Base-by-base conservation (phyloP, 2,113 vertebrate species). In the Orycteropus afer region DNA sequence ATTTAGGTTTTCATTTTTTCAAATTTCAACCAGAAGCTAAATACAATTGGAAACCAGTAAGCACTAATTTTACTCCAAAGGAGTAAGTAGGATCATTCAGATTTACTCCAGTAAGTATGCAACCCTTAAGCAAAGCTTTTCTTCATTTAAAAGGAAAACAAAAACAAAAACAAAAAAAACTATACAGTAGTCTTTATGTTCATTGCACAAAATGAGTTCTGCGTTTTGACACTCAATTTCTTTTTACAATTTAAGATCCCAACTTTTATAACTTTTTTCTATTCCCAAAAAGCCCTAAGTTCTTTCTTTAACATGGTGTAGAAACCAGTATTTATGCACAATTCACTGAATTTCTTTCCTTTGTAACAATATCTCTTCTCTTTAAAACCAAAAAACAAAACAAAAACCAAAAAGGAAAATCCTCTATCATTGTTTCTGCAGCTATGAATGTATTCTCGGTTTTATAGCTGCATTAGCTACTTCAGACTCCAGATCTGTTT, bases 311-410 rank as follows among this genome's bases (percentile, higher is more conserved):
- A 96, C 93, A 97, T 97, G 97, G 98, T 98, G 98, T 99, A 99
- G 98, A 99, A 99, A 99, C 98, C 99, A 98, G 98, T 98, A 98
- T 99, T 98, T 99, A 98, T 98, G 98, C 98, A 98, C 98, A 98
- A 98, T 98, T 98, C 96, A 97, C 98, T 98, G 98, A 90, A 83
- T 83, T 96, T 86, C 67, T 76, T 90, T 90, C 73, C 63, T 95
- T 96, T 94, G 67, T 89, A 94, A 93, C 89, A 98, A 98, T 98
- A 97, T 97, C 97, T 98, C 97, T 97, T 97, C 96, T 98, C 97
- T 98, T 97, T 96, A 93, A 98, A 97, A 96, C 23, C 53, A 84
- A 91, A 86, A 96, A 94, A 77, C 32, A 96, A 98, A 98, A 98
- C 84, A 97, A 97, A 96, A 92, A 78, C n/a, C 57, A 40, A 86